phyloP scores from a whole-genome alignment of 2,797 vertebrate genomes.

The Artibeus lituratus region DNA sequence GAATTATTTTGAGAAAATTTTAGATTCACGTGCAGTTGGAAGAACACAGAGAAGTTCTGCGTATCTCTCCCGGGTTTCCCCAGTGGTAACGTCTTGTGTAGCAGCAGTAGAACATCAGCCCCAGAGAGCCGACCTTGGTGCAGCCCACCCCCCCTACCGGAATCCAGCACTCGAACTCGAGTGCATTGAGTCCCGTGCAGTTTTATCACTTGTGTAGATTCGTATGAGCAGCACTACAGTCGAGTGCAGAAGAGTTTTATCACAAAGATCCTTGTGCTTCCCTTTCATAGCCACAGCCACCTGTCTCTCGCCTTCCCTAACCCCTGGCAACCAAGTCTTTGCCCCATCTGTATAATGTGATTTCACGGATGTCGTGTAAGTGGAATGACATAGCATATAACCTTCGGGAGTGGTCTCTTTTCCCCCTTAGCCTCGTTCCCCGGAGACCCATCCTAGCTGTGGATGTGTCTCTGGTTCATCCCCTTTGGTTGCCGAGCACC shows the following conservation, averaged over 20 bases:
- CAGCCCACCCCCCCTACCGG: rapidly evolving
- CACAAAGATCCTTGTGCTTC: background rate
- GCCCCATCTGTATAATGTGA: background rate
- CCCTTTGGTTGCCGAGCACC: background rate
- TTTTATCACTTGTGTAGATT: background rate
- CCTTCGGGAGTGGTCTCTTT: background rate
- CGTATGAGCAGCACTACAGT: background rate
- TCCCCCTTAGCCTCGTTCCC: background rate
- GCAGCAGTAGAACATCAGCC: background rate
- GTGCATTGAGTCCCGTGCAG: rapidly evolving
- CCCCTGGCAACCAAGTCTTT: background rate
- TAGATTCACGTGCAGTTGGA: background rate
- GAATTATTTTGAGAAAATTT: background rate
- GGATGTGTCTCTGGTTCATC: background rate
- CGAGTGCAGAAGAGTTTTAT: background rate
- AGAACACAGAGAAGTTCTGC: background rate
- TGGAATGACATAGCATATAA: background rate
- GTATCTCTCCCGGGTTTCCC: background rate
- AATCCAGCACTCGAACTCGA: background rate
- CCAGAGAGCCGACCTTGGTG: background rate
- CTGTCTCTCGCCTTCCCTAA: background rate
- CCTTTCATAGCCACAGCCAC: background rate
- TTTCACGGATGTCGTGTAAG: background rate
- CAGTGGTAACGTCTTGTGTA: background rate
- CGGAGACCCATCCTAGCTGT: background rate